Evolutionary conservation across 2,888 invertebrate genomes (phyloP).

Genomic region (Laspeyria flexula): DNA sequence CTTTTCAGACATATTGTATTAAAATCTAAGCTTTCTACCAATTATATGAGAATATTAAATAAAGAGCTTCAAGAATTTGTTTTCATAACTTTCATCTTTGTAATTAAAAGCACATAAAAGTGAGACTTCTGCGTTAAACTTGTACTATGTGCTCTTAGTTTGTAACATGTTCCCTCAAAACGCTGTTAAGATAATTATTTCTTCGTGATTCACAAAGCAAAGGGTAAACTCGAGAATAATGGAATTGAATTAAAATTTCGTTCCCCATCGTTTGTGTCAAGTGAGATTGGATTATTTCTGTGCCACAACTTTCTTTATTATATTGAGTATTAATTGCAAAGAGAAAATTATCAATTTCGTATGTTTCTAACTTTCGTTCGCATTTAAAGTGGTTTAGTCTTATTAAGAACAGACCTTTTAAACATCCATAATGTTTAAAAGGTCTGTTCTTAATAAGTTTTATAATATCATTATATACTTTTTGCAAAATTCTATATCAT

Average conservation of each 20-base stretch:
- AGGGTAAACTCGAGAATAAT: slow-evolving; percentile 27
- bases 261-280: slow-evolving; percentile 15
- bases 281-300: slow-evolving; percentile 29
- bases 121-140: slow-evolving; percentile 1
- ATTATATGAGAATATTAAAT: too few species aligned
- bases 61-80: too few species aligned
- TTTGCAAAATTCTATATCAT: too few species aligned
- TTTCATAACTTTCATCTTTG: background rate
- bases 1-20: too few species aligned
- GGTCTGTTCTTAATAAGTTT: too few species aligned
- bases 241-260: slow-evolving; percentile 36
- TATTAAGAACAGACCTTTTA: too few species aligned
- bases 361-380: slow-evolving; percentile 11
- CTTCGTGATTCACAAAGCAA: slow-evolving; percentile 27
- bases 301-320: slow-evolving; percentile 21
- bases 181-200: slow-evolving; percentile 30
- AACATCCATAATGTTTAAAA: too few species aligned
- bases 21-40: too few species aligned
- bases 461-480: too few species aligned
- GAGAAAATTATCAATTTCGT: slow-evolving; percentile 14
- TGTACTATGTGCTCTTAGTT: background rate
- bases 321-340: slow-evolving; percentile 24
- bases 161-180: slow-evolving; percentile 17
- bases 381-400: background rate
- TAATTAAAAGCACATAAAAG: background rate